Conservation (phyloP, 2,888 invertebrate genomes). For the Phaedon cochleariae region DNA sequence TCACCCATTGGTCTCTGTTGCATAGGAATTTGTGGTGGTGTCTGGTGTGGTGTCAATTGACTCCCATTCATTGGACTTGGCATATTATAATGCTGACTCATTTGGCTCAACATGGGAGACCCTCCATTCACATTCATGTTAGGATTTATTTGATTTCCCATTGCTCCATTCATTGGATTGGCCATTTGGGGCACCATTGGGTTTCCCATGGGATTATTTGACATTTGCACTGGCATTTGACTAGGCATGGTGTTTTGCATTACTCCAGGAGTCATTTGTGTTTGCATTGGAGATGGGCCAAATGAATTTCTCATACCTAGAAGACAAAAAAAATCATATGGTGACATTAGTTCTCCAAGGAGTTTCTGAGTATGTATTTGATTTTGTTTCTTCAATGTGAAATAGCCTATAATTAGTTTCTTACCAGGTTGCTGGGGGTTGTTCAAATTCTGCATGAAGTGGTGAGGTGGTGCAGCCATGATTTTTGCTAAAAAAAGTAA, state of each 20-base stretch:
- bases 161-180: constrained; percentile 63
- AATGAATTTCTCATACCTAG: constrained; percentile 59
- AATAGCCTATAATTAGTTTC: too few species aligned
- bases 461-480: constrained; percentile 79
- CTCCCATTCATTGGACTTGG: constrained; percentile 55
- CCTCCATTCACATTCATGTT: constrained; percentile 47
- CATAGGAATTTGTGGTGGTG: constrained; percentile 45
- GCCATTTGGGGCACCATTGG: constrained; percentile 58
- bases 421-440: constrained; percentile 63
- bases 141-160: constrained; percentile 59
- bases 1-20: constrained; percentile 53
- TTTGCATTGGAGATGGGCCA: constrained; percentile 68
- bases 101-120: constrained; percentile 63
- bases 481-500: constrained; percentile 34
- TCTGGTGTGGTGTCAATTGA: constrained; percentile 49
- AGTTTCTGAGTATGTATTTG: too few species aligned
- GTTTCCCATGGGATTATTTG: constrained; percentile 64
- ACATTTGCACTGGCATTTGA: constrained; percentile 62
- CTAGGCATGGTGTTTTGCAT: constrained; percentile 55
- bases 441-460: constrained; percentile 74
- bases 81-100: constrained; percentile 57
- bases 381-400: constrained; percentile 56
- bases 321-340: constrained; percentile 2
- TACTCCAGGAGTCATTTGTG: constrained; percentile 49
- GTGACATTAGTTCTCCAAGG: too few species aligned